Evolutionary conservation across 2,113 vertebrate genomes (phyloP).

Genomic region (Sturnus vulgaris): DNA sequence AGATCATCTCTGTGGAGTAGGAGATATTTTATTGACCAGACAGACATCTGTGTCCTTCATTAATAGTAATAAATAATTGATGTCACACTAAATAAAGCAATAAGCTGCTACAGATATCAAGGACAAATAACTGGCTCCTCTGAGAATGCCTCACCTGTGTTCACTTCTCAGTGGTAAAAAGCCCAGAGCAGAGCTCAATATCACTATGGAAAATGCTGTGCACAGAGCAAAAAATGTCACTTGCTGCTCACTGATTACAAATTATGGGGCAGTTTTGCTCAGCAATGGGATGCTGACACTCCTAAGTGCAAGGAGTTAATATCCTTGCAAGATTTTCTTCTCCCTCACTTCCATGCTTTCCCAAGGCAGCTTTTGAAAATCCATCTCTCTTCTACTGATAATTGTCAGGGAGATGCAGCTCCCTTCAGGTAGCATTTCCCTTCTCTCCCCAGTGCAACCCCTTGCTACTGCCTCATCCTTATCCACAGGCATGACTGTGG

Average conservation of each 20-base stretch:
- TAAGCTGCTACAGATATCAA: constrained; percentile 58
- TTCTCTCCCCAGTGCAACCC: background rate
- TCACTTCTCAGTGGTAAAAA: constrained; percentile 7
- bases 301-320: background rate
- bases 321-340: background rate
- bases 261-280: background rate
- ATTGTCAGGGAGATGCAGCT: background rate
- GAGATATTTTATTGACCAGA: constrained; percentile 63
- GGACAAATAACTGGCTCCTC: constrained; percentile 40
- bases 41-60: constrained; percentile 66
- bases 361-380: background rate
- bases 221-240: background rate
- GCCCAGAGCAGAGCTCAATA: background rate
- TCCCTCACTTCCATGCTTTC: background rate
- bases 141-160: constrained; percentile 37
- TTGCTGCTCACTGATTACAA: background rate
- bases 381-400: background rate
- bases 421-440: background rate
- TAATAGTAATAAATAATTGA: constrained; percentile 67
- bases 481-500: background rate
- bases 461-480: accelerated
- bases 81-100: constrained; percentile 49
- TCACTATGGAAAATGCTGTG: background rate
- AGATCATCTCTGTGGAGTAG: constrained; percentile 56
- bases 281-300: background rate